A percentile compares a stretch with the other conserved stretches of the same genome.
Evolutionary conservation across 2,888 invertebrate genomes (phyloP).

Genomic region (Lasioglossum villosulum): DNA sequence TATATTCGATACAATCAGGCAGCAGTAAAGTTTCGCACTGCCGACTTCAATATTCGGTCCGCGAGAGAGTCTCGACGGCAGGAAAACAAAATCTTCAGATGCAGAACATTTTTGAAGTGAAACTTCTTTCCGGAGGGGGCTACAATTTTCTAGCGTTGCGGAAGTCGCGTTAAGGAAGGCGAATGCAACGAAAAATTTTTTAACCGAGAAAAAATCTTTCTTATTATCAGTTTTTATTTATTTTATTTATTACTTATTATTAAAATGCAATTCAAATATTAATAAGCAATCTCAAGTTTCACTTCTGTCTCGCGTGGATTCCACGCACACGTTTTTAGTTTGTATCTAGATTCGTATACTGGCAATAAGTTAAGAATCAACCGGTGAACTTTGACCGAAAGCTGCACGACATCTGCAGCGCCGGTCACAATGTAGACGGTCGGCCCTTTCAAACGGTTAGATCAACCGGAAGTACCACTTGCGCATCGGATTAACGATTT

Average conservation of each 20-base stretch:
- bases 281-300: too few species aligned
- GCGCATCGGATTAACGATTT: conserved; percentile 64
- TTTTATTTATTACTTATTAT: too few species aligned
- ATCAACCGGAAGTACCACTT: conserved; percentile 71
- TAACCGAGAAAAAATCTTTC: too few species aligned
- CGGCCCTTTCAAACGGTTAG: conserved; percentile 65
- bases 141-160: too few species aligned
- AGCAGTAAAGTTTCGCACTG: neutral
- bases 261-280: too few species aligned
- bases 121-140: too few species aligned
- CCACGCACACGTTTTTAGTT: too few species aligned
- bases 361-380: neutral
- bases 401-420: conserved; percentile 31
- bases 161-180: too few species aligned
- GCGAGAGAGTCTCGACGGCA: neutral
- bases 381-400: conserved; percentile 40
- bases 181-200: too few species aligned
- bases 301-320: too few species aligned
- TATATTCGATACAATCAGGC: neutral
- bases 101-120: too few species aligned
- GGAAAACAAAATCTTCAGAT: neutral
- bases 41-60: neutral
- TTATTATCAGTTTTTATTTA: too few species aligned
- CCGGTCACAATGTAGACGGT: conserved; percentile 44
- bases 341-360: neutral